phyloP scores from a whole-genome alignment of 2,888 invertebrate genomes.

The Ashinkailepas kermadecensis region DNA sequence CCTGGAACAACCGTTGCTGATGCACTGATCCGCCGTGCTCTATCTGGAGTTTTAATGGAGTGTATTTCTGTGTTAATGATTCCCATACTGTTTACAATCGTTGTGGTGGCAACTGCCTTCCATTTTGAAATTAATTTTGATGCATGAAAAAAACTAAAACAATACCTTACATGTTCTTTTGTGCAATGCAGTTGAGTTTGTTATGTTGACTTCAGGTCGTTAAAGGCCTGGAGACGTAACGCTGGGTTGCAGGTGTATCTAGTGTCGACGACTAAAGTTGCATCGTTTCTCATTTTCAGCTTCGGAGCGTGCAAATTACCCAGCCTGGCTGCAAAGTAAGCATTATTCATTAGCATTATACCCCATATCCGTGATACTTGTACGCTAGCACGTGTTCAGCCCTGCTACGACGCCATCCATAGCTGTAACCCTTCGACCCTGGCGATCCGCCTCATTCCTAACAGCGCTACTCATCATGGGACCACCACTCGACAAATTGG shows the following conservation, averaged over 20 bases:
- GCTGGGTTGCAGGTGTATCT: background rate
- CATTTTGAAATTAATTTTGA: no score
- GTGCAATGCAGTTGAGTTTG: no score
- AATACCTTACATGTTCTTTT: no score
- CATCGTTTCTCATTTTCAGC: slow-evolving; percentile 14
- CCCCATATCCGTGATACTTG: background rate
- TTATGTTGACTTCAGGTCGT: no score
- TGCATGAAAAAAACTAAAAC: no score
- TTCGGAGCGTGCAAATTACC: slow-evolving; percentile 7
- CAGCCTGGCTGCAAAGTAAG: slow-evolving; percentile 24
- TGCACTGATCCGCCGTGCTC: background rate
- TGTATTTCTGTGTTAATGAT: no score
- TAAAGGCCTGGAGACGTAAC: no score
- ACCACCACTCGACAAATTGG: background rate
- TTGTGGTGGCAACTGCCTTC: no score
- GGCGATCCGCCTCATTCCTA: background rate
- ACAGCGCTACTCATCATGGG: background rate
- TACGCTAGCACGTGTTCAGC: background rate
- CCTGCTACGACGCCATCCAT: background rate
- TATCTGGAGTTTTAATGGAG: background rate
- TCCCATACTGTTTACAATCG: no score
- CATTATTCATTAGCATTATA: background rate
- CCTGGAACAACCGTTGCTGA: background rate
- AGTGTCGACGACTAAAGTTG: background rate
- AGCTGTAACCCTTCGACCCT: background rate